Conservation (phyloP, 2,888 invertebrate species). For the Arctia plantaginis region DNA sequence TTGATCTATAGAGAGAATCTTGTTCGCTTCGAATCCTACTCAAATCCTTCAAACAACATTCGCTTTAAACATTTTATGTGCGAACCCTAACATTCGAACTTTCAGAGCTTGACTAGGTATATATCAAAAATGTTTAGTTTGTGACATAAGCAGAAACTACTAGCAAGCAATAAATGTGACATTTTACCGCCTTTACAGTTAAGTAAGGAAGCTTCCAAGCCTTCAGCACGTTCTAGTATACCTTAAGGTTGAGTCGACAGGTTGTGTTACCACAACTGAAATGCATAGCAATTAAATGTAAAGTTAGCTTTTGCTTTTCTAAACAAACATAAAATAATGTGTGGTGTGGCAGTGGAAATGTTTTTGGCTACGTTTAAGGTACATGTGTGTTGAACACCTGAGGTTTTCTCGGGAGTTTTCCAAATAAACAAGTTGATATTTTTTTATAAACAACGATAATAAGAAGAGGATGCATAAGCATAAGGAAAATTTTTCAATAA, state of each 20-base stretch:
- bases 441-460: background rate
- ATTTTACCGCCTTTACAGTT: slow-evolving; percentile 49
- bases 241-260: slow-evolving; percentile 59
- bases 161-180: slow-evolving; percentile 50
- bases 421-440: background rate
- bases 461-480: background rate
- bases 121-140: slow-evolving; percentile 52
- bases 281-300: slow-evolving; percentile 60
- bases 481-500: background rate
- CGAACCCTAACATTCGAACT: slow-evolving; percentile 36
- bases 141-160: slow-evolving; percentile 57
- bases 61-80: slow-evolving; percentile 41
- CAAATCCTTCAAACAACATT: slow-evolving; percentile 12
- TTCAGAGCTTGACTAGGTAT: slow-evolving; percentile 38
- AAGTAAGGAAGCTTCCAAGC: slow-evolving; percentile 52
- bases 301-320: slow-evolving; percentile 43
- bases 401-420: background rate
- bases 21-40: slow-evolving; percentile 3
- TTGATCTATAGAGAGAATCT: background rate
- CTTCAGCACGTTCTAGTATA: slow-evolving; percentile 66
- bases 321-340: slow-evolving; percentile 31
- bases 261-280: slow-evolving; percentile 52
- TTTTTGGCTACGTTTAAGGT: slow-evolving; percentile 19
- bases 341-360: no score
- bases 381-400: background rate